Evolutionary conservation across 2,888 invertebrate genomes (phyloP).

Genomic region (Teinopalpus imperialis): DNA sequence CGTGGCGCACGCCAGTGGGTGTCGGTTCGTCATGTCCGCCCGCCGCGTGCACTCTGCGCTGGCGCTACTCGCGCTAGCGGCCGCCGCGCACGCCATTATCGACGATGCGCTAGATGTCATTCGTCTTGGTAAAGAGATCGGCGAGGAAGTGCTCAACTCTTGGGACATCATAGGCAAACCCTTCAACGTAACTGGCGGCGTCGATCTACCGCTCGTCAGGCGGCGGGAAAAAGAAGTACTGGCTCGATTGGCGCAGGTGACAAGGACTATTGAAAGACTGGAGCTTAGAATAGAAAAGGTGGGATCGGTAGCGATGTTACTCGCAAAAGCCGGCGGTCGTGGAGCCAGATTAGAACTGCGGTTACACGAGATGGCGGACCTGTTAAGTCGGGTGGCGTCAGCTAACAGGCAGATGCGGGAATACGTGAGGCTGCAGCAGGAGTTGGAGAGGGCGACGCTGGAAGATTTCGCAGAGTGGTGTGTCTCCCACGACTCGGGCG

Average conservation of each 20-base stretch:
- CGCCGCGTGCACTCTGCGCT: constrained; percentile 53
- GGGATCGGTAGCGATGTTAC: constrained; percentile 46
- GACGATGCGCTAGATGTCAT: constrained; percentile 84
- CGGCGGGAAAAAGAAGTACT: constrained; percentile 84
- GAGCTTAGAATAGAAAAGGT: constrained; percentile 56
- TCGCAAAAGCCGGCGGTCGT: constrained; percentile 62
- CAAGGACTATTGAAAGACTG: constrained; percentile 54
- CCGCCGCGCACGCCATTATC: constrained; percentile 63
- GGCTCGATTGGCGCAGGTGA: constrained; percentile 59
- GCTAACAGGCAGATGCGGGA: constrained; percentile 83
- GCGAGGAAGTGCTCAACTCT: constrained; percentile 81
- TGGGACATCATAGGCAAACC: constrained; percentile 85
- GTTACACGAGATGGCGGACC: constrained; percentile 83
- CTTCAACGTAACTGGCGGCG: constrained; percentile 73
- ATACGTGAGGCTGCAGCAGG: constrained; percentile 76
- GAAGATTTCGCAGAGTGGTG: constrained; percentile 87
- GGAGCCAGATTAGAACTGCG: constrained; percentile 80
- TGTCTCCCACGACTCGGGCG: constrained; percentile 85
- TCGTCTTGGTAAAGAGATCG: constrained; percentile 82
- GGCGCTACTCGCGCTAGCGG: constrained; percentile 49
- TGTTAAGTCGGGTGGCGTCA: constrained; percentile 81
- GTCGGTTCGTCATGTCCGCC: constrained; percentile 61
- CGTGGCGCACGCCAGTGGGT: constrained; percentile 55
- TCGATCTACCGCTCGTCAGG: constrained; percentile 83
- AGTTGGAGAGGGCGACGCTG: constrained; percentile 84